phyloP scores from a whole-genome alignment of 2,888 invertebrate species.

The Dioctria rufipes region DNA sequence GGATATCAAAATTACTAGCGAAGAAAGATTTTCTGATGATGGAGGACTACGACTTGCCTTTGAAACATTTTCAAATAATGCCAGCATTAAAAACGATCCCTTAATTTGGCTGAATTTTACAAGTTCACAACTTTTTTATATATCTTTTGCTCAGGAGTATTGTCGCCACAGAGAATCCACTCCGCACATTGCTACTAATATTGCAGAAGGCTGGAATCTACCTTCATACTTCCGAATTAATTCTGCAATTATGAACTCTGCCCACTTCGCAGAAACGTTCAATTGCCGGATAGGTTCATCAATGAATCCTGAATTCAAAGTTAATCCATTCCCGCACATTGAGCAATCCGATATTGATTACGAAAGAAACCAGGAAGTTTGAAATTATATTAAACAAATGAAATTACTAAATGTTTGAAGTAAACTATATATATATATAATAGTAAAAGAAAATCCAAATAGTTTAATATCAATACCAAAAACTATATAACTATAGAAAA shows the following conservation, averaged over 20 bases:
- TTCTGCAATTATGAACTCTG: conserved; percentile 52
- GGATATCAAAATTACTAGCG: conserved; percentile 47
- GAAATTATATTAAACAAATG: too few species aligned
- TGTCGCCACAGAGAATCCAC: conserved; percentile 19
- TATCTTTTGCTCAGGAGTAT: conserved; percentile 46
- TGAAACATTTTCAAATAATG: conserved; percentile 37
- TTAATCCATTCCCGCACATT: conserved; percentile 54
- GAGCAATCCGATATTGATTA: conserved; percentile 51
- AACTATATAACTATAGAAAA: too few species aligned
- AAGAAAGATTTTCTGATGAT: conserved; percentile 53
- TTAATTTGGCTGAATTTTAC: conserved; percentile 51
- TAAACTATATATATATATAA: too few species aligned
- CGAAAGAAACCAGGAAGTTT: neutral
- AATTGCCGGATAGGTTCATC: conserved; percentile 51
- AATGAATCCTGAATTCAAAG: conserved; percentile 56
- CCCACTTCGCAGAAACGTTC: conserved; percentile 47
- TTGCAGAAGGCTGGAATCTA: conserved; percentile 35
- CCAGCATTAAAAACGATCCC: conserved; percentile 23
- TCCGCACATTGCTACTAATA: conserved; percentile 1
- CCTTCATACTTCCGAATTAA: conserved; percentile 53
- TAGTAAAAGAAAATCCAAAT: too few species aligned
- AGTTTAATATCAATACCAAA: too few species aligned
- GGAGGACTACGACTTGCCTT: conserved; percentile 33
- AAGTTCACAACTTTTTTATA: conserved; percentile 50
- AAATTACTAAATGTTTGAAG: too few species aligned